A percentile compares a stretch with the other conserved stretches of the same genome.
Conservation (phyloP, 2,113 vertebrate genomes). For the Bambusicola thoracicus region DNA sequence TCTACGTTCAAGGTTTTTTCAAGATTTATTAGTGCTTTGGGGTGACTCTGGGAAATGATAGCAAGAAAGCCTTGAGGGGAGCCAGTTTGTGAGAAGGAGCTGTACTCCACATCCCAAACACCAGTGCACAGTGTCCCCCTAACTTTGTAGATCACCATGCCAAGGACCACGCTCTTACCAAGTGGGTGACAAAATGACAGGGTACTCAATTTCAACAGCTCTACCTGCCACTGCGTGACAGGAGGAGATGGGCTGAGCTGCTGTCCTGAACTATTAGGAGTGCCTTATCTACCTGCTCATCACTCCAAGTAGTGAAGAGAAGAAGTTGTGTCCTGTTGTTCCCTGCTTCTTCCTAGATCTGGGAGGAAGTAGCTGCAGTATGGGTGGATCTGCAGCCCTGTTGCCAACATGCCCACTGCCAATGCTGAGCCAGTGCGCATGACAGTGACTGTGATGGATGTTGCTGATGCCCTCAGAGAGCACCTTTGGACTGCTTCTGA, state of each 20-base stretch:
- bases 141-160: not conserved
- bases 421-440: rapidly evolving
- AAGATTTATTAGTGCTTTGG: not conserved
- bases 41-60: not conserved
- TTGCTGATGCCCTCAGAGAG: not conserved
- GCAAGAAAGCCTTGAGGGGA: not conserved
- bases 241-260: not conserved
- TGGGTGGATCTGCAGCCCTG: rapidly evolving
- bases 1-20: not conserved
- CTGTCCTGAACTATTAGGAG: not conserved
- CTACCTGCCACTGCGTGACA: too few relatives aligned
- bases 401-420: rapidly evolving
- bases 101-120: not conserved
- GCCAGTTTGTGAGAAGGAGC: not conserved
- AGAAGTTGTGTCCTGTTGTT: rapidly evolving
- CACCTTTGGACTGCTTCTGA: rapidly evolving
- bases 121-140: too few relatives aligned
- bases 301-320: not conserved
- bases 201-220: not conserved
- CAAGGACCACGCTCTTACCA: not conserved
- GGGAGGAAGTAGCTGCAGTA: not conserved
- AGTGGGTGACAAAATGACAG: not conserved
- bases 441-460: not conserved
- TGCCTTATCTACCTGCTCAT: not conserved
- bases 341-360: not conserved